Conservation (phyloP, 2,888 invertebrate species). For the Drosophila sordidula region DNA sequence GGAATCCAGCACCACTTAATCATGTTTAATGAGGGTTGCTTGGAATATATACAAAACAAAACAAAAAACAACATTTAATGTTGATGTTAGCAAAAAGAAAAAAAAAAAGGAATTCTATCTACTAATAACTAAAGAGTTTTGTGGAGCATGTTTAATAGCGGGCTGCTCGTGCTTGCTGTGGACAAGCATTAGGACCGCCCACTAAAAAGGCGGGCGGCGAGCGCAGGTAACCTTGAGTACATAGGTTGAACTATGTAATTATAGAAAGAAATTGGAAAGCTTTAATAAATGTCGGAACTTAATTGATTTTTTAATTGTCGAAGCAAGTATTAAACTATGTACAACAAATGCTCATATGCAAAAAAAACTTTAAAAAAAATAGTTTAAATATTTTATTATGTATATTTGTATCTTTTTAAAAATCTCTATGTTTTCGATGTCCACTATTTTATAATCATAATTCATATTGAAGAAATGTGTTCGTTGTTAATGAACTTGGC, state of each 20-base stretch:
- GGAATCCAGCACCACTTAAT: conserved; percentile 31
- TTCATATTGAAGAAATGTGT: conserved; percentile 66
- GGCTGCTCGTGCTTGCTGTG: conserved; percentile 11
- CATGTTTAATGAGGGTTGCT: conserved; percentile 30
- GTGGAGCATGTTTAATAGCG: conserved; percentile 20
- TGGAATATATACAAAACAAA: conserved; percentile 24
- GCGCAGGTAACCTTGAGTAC: conserved; percentile 38
- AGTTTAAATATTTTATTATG: conserved; percentile 65
- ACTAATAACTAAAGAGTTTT: conserved; percentile 24
- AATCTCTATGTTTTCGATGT: conserved; percentile 78
- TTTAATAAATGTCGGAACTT: conserved; percentile 65
- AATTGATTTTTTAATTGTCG: conserved; percentile 65
- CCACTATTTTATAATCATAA: conserved; percentile 71
- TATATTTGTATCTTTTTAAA: conserved; percentile 76
- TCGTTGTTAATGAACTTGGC: conserved; percentile 66
- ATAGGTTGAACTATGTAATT: conserved; percentile 50
- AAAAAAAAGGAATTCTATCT: conserved; percentile 13
- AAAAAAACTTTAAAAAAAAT: conserved; percentile 27
- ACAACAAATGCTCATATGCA: conserved; percentile 50
- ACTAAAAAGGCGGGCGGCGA: conserved; percentile 8
- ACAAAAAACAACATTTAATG: conserved; percentile 47
- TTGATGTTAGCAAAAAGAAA: conserved; percentile 29
- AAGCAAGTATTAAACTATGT: conserved; percentile 61
- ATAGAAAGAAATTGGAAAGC: conserved; percentile 61
- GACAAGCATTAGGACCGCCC: conserved; percentile 23